Evolutionary conservation across 1,140 invertebrate genomes (phyloP), one percentile per base, ranked within the genome.

Genomic region (Polyergus mexicanus): DNA sequence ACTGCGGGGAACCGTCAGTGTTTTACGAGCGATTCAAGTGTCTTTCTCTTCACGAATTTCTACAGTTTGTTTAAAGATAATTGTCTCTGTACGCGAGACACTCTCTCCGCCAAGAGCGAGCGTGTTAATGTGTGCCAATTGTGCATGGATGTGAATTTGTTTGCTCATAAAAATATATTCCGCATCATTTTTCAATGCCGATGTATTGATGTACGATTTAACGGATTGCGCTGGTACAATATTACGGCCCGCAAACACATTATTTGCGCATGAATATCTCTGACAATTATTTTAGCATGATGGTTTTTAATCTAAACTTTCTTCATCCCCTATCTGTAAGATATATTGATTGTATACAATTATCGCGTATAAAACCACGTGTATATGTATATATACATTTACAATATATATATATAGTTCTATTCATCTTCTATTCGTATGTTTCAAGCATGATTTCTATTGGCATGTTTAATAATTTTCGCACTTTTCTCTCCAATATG

Each of bases 91-190:
- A 32, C 16, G 44, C 66, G 38, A 56, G 47, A 51, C 44, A 47
- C 44, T 13, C 32, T 13, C 32, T 60, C 41, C 38, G 54, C n/a
- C 38, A 13, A 74, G 13, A 60, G 68, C 68, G 56, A 69, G 51
- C 68, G 78, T 74, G 78, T 56, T 19, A 16, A 81, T 72, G 78
- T 83, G 78, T 72, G 54, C 47, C 60, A 47, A 83, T 74, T 83
- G 78, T 83, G 78, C 68, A 83, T 83, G 78, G 72, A 83, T 72
- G 78, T 83, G 78, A 56, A 28, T 83, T 28, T 28, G 38, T 81
- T 62, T 77, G 68, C 44, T 84, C 58, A 32, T 78, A 41, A 16
- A 75, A 66, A 44, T 62, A 84, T 78, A 2, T 66, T 60, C 60
- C 74, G 68, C 69, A 83, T 83, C 35, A 74, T 60, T 71, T 60